These are phyloP conservation scores for Protonemura montana DNA, from an alignment of 2,888 invertebrate genomes.

Conservation along the genomic window DNA sequence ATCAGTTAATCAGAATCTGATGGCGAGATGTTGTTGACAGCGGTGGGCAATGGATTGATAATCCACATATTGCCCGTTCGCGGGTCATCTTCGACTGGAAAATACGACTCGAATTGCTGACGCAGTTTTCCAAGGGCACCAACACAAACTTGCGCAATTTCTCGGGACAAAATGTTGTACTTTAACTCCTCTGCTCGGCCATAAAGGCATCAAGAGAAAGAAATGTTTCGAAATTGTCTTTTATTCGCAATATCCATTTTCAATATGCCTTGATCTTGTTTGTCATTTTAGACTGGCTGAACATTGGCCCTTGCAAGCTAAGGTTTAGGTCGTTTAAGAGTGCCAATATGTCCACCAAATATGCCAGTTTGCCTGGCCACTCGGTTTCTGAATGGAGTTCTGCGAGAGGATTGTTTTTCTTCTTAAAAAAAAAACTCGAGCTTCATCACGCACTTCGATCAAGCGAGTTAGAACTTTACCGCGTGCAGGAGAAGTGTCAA, in stretches of 20 bases:
- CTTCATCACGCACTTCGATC: slow-evolving; percentile 45
- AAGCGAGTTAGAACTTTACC: slow-evolving; percentile 45
- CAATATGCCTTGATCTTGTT: slow-evolving; percentile 7
- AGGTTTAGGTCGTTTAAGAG: slow-evolving; percentile 25
- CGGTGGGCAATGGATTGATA: too few relatives aligned
- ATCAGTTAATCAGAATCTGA: too few relatives aligned
- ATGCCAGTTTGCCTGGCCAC: slow-evolving; percentile 10
- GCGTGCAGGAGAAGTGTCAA: too few relatives aligned
- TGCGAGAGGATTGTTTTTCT: slow-evolving; percentile 34
- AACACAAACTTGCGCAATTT: too few relatives aligned
- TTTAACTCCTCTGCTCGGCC: too few relatives aligned
- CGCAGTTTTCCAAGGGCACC: too few relatives aligned
- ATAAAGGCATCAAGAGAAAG: background rate
- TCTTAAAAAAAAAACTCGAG: slow-evolving; percentile 44
- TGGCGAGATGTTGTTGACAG: too few relatives aligned
- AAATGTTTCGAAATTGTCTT: background rate
- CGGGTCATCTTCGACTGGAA: too few relatives aligned
- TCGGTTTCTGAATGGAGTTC: background rate
- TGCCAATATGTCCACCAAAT: slow-evolving; percentile 9
- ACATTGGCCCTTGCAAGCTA: slow-evolving; percentile 13
- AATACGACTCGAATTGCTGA: too few relatives aligned
- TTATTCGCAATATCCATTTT: background rate
- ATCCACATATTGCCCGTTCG: too few relatives aligned
- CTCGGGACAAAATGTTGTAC: too few relatives aligned
- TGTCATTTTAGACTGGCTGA: slow-evolving; percentile 7